phyloP scores from a whole-genome alignment of 1,140 invertebrate species.

The Temnothorax longispinosus region DNA sequence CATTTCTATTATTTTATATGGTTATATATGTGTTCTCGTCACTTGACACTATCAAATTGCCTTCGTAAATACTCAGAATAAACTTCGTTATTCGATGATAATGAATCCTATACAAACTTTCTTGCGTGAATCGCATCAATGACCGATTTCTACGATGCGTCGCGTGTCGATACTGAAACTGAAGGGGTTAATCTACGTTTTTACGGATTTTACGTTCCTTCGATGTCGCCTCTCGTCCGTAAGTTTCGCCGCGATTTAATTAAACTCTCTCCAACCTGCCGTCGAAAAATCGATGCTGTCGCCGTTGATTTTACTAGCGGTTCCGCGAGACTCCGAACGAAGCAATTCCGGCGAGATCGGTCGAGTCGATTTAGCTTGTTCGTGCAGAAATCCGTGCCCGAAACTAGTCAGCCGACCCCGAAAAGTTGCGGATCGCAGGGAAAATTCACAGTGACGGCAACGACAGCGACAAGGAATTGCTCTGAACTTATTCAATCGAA shows the following conservation, averaged over 20 bases:
- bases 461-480: conserved; percentile 33
- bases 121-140: background rate
- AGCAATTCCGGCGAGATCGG: conserved; percentile 61
- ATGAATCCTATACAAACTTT: background rate
- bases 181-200: conserved; percentile 45
- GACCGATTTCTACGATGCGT: conserved; percentile 10
- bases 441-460: conserved; percentile 49
- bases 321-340: conserved; percentile 56
- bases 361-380: conserved; percentile 56
- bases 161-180: background rate
- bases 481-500: conserved; percentile 74
- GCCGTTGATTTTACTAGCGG: conserved; percentile 54
- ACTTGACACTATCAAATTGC: background rate
- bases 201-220: conserved; percentile 32
- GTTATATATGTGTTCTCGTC: background rate
- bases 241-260: conserved; percentile 58
- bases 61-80: background rate
- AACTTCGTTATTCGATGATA: background rate
- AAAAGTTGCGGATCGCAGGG: conserved; percentile 57
- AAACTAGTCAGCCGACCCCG: conserved; percentile 50
- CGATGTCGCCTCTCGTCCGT: conserved; percentile 21
- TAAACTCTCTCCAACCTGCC: conserved; percentile 51
- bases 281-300: conserved; percentile 54
- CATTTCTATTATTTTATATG: background rate
- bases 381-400: conserved; percentile 53